Evolutionary conservation across 2,797 vertebrate genomes (phyloP).

Genomic region (Discoglossus pictus): DNA sequence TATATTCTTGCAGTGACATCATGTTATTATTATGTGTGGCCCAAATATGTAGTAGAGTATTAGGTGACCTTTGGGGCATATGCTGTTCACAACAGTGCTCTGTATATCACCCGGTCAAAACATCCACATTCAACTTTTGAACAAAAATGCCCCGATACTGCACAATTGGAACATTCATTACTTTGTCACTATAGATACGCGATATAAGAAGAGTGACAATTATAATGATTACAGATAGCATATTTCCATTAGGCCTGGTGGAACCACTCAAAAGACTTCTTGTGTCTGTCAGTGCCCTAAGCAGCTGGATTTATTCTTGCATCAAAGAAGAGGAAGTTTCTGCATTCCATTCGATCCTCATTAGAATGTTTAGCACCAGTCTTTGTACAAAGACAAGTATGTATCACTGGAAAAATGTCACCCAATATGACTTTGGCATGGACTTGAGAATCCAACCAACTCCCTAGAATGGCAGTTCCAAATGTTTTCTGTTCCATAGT

Average conservation of each 20-base stretch:
- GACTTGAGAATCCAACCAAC: background rate
- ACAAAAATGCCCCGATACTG: slow-evolving; percentile 4
- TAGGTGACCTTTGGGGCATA: slow-evolving; percentile 14
- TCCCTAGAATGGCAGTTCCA: too few species aligned
- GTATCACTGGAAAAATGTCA: too few species aligned
- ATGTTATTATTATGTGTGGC: too few species aligned
- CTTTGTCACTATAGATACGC: background rate
- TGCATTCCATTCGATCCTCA: slow-evolving; percentile 1
- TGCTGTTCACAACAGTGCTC: slow-evolving; percentile 31
- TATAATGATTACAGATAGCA: slow-evolving; percentile 20
- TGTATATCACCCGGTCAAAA: slow-evolving; percentile 17
- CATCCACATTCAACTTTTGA: background rate
- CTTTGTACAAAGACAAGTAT: too few species aligned
- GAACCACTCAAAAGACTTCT: slow-evolving; percentile 10
- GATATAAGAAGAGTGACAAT: slow-evolving; percentile 5
- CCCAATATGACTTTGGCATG: background rate
- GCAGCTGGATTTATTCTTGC: slow-evolving; percentile 8
- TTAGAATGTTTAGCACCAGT: background rate
- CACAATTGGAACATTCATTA: slow-evolving; percentile 40
- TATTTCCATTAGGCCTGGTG: slow-evolving; percentile 31
- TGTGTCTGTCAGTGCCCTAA: slow-evolving; percentile 12
- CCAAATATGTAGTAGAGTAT: too few species aligned
- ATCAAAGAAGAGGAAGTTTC: slow-evolving; percentile 33
- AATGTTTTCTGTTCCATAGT: too few species aligned
- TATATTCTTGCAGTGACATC: too few species aligned